These are phyloP conservation scores for Calidris pugnax DNA, from an alignment of 2,113 vertebrate species.

Conservation along the genomic window DNA sequence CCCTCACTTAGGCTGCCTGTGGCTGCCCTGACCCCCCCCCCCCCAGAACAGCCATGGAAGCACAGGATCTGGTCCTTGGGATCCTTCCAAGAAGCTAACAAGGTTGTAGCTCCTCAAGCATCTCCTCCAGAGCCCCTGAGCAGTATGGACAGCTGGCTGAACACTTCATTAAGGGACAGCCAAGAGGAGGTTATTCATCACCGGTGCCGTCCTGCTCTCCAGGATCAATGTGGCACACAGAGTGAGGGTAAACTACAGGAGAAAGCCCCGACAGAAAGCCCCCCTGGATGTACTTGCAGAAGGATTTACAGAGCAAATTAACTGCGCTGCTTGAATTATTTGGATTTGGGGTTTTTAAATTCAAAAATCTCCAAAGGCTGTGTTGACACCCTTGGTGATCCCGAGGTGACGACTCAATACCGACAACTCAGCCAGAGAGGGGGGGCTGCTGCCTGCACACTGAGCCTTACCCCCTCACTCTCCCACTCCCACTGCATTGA, in stretches of 20 bases:
- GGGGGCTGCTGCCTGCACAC: background rate
- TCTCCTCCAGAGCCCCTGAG: background rate
- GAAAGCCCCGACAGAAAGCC: background rate
- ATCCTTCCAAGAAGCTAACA: background rate
- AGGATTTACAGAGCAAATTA: background rate
- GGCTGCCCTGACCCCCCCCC: accelerated
- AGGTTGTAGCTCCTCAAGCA: background rate
- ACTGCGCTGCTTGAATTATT: background rate
- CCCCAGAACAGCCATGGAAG: background rate
- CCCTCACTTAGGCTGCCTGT: background rate
- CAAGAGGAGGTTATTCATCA: background rate
- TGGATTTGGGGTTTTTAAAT: background rate
- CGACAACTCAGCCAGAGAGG: background rate
- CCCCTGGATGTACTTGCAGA: background rate
- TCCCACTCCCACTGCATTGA: background rate
- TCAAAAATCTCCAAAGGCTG: background rate
- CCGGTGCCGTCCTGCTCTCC: background rate
- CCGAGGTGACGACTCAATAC: background rate
- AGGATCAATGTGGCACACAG: background rate
- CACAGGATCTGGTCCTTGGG: background rate
- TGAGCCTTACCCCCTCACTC: background rate
- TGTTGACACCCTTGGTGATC: background rate
- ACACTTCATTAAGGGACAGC: background rate
- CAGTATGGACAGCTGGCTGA: background rate
- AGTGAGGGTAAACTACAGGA: background rate